These are phyloP conservation scores for Rhagophthalmus giganteus DNA, from an alignment of 2,888 invertebrate genomes.

Conservation along the genomic window DNA sequence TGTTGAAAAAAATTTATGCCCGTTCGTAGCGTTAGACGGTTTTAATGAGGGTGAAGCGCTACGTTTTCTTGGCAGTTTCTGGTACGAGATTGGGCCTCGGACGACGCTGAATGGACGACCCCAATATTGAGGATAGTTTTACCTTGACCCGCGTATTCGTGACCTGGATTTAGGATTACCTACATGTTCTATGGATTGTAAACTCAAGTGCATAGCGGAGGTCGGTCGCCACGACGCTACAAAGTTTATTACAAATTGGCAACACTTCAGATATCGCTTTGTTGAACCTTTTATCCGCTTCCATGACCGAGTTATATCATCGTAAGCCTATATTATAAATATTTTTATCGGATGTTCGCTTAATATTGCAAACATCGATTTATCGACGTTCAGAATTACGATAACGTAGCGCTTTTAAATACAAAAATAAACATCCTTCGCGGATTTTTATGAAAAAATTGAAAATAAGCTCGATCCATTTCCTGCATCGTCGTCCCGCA, in stretches of 20 bases:
- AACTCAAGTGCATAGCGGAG: slow-evolving; percentile 36
- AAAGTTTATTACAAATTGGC: slow-evolving; percentile 10
- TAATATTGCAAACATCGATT: no score
- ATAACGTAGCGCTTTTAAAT: no score
- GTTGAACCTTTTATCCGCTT: not conserved
- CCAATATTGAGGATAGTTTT: slow-evolving; percentile 31
- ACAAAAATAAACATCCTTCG: not conserved
- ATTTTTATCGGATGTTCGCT: no score
- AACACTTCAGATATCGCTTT: not conserved
- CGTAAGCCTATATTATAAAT: no score
- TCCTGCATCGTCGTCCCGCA: no score
- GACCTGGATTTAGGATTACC: slow-evolving; percentile 37
- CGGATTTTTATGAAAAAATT: not conserved
- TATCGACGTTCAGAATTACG: no score
- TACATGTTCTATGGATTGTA: slow-evolving; percentile 34
- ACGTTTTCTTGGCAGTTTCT: not conserved
- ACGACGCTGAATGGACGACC: slow-evolving; percentile 20
- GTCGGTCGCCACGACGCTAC: slow-evolving; percentile 20
- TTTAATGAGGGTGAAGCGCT: no score
- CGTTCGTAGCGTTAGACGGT: no score
- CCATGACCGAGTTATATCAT: no score
- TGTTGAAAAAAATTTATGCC: no score
- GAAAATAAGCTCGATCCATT: no score
- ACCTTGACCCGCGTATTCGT: slow-evolving; percentile 35
- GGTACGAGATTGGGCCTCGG: not conserved